phyloP scores from a whole-genome alignment of 1,140 invertebrate species.

The Phocides pigmalion region DNA sequence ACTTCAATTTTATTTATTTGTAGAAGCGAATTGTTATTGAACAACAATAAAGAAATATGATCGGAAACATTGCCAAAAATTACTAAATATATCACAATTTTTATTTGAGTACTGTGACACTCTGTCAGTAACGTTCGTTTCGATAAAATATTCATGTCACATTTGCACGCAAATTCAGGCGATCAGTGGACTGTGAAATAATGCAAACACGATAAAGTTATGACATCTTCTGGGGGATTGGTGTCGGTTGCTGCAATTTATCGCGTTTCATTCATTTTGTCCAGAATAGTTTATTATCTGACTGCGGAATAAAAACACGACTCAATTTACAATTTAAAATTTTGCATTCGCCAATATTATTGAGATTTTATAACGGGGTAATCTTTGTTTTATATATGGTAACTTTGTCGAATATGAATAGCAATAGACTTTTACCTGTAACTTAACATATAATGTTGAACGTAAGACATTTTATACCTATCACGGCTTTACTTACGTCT shows the following conservation, averaged over 20 bases:
- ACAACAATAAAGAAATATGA: slow-evolving; percentile 14
- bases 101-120: slow-evolving; percentile 34
- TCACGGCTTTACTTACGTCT: too few species aligned
- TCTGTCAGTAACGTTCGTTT: slow-evolving; percentile 52
- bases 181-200: slow-evolving; percentile 73
- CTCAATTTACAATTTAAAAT: slow-evolving; percentile 13
- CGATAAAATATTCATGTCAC: slow-evolving; percentile 65
- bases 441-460: too few species aligned
- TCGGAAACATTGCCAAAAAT: slow-evolving; percentile 21
- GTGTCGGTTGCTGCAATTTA: slow-evolving; percentile 42
- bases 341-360: neutral
- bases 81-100: slow-evolving; percentile 27
- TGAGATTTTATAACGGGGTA: too few species aligned
- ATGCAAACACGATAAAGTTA: slow-evolving; percentile 79
- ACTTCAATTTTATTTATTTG: neutral
- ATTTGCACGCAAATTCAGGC: slow-evolving; percentile 62
- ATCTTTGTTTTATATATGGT: too few species aligned
- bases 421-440: too few species aligned
- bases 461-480: too few species aligned
- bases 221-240: slow-evolving; percentile 63
- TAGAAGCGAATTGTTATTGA: neutral
- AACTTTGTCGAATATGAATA: too few species aligned
- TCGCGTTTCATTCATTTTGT: slow-evolving; percentile 38
- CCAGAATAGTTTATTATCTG: slow-evolving; percentile 22
- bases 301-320: slow-evolving; percentile 5